Conservation (phyloP, 2,888 invertebrate genomes). For the Lasioglossum morio region DNA sequence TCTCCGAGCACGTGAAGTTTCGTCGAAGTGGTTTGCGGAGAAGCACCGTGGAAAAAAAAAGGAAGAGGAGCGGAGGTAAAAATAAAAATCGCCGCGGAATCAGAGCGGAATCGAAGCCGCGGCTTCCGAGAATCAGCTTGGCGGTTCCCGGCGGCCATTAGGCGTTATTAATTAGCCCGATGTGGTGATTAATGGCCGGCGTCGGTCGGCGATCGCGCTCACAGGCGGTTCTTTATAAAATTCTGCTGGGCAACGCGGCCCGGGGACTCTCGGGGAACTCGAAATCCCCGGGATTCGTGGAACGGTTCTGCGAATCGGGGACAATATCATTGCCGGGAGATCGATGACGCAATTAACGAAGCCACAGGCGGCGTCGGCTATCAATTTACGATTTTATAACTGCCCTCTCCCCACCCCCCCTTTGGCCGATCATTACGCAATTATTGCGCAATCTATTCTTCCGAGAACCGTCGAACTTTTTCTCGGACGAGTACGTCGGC, state of each 20-base stretch:
- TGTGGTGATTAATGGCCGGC: constrained; percentile 69
- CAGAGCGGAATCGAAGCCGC: constrained; percentile 1
- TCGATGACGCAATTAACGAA: constrained; percentile 28
- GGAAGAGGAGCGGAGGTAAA: background rate
- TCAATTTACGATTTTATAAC: constrained; percentile 18
- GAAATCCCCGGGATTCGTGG: constrained; percentile 18
- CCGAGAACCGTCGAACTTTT: constrained; percentile 37
- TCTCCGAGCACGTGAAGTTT: background rate
- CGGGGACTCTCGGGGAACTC: background rate
- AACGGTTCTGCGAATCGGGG: constrained; percentile 4
- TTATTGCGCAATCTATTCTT: constrained; percentile 27
- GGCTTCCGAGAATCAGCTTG: constrained; percentile 16
- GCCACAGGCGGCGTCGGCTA: constrained; percentile 12
- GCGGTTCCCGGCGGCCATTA: constrained; percentile 62
- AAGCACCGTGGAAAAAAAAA: background rate
- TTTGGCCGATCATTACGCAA: background rate
- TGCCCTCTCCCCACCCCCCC: background rate
- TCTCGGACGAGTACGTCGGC: background rate
- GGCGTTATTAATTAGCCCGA: constrained; percentile 73
- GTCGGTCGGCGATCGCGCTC: constrained; percentile 20
- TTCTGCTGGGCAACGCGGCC: constrained; percentile 4
- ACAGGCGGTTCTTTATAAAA: constrained; percentile 35
- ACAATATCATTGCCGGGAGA: constrained; percentile 5
- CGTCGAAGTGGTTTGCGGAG: background rate
- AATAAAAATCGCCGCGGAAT: constrained; percentile 50